phyloP scores from a whole-genome alignment of 2,113 vertebrate genomes.

The Oenanthe melanoleuca region DNA sequence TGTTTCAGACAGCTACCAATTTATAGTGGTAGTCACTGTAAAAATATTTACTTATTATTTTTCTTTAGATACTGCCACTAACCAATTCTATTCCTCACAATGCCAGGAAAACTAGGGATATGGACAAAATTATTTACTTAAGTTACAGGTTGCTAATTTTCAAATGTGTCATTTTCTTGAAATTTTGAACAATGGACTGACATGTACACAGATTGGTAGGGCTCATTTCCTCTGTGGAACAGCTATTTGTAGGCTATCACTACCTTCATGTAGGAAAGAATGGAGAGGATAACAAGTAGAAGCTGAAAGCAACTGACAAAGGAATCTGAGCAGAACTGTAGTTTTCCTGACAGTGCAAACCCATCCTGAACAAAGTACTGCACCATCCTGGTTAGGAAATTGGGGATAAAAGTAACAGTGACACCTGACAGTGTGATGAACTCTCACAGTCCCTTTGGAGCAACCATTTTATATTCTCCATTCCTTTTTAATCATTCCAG shows the following conservation, averaged over 20 bases:
- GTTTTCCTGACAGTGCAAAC: conserved; percentile 1
- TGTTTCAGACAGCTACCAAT: not conserved
- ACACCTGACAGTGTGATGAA: conserved; percentile 28
- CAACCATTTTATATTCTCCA: conserved; percentile 24
- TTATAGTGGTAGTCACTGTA: not conserved
- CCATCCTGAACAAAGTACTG: conserved; percentile 9
- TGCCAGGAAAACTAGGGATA: not conserved
- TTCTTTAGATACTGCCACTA: not conserved
- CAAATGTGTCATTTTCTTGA: not conserved
- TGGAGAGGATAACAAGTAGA: not conserved
- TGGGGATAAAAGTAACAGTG: conserved; percentile 62
- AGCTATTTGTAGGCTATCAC: not conserved
- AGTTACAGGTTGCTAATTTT: not conserved
- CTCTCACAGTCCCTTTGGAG: conserved; percentile 54
- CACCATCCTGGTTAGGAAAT: conserved; percentile 24
- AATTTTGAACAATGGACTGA: not conserved
- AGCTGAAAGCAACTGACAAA: conserved; percentile 22
- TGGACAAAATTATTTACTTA: not conserved
- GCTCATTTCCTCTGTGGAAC: not conserved
- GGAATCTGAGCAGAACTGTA: not conserved
- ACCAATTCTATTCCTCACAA: not conserved
- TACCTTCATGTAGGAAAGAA: not conserved
- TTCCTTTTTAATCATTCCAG: conserved; percentile 75
- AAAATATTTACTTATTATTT: not conserved
- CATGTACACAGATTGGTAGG: not conserved